Evolutionary conservation across 2,797 vertebrate species (phyloP), one percentile per base, ranked within the genome.

Genomic region (Rhinophrynus dorsalis): DNA sequence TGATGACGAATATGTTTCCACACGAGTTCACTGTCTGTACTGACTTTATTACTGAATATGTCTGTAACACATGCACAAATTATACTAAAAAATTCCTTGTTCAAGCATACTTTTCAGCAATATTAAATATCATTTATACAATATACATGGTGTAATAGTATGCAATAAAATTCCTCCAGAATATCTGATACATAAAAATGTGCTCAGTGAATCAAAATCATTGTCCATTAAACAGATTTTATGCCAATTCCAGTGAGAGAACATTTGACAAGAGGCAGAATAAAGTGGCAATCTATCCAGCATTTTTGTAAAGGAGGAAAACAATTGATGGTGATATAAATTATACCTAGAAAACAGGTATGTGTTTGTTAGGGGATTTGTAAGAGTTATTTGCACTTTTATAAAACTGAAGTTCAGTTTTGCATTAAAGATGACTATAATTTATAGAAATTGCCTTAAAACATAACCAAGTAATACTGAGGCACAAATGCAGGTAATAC

Each of bases 191-290:
- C 69, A 66, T 73, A 66, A 73, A 59, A 73, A 73, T 61, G 20
- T 64, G 26, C 37, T 30, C 62, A 26, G 57, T 73, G 55, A 73
- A 73, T 73, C 69, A 73, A 73, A 73, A 73, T 73, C 69, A 73
- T 73, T 51, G 54, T 20, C 69, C 61, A 59, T 73, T 73, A 73
- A 66, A 66, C 60, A 73, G 69, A 73, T 73, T 73, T 73, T 73
- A 73, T 73, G 52, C 69, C 62, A 65, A 59, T 59, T 66, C 69
- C 61, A 26, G 32, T 6, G 69, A 73, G 69, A 57, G 54, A 51
- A 66, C 38, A 20, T 45, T 57, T 59, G 69, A 61, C 54, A 59
- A 65, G 45, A 65, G 23, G 69, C 54, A 59, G 45, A 59, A 73
- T 66, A 61, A 73, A 73, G 69, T 73, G 61, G 60, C 69, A 66